Percentiles rank a stretch among this genome's conserved stretches.
These are phyloP conservation scores for Mus minutoides DNA, from an alignment of 2,797 vertebrate species.

Conservation along the genomic window DNA sequence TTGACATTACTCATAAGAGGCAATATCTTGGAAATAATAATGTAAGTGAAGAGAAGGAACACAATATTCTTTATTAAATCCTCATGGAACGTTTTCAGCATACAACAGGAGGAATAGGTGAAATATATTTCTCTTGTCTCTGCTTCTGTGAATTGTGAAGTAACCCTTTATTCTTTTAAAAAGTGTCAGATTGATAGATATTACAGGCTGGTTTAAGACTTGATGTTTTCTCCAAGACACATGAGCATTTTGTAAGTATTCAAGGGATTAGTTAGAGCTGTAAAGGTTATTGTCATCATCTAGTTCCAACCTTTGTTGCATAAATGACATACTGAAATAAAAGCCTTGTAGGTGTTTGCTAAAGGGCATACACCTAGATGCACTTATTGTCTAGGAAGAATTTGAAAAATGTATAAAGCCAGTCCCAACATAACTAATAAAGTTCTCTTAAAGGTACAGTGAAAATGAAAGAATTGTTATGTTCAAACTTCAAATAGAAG, in stretches of 20 bases:
- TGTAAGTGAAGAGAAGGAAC: constrained; percentile 65
- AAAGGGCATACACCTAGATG: not conserved
- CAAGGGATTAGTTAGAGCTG: constrained; percentile 38
- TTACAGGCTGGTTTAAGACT: constrained; percentile 24
- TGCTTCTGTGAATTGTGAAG: constrained; percentile 49
- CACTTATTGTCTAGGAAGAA: not conserved
- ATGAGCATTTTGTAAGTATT: constrained; percentile 45
- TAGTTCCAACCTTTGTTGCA: not conserved
- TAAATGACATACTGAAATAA: constrained; percentile 20
- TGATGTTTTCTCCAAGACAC: constrained; percentile 52
- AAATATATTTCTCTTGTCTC: constrained; percentile 76
- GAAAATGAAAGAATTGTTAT: not conserved
- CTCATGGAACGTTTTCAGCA: constrained; percentile 78
- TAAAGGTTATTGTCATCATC: not conserved
- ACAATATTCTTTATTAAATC: constrained; percentile 79
- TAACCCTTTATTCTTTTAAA: not conserved
- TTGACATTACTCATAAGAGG: constrained; percentile 63
- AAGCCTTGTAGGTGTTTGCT: constrained; percentile 8
- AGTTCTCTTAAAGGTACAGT: not conserved
- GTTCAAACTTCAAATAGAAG: not conserved
- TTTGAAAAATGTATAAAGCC: not conserved
- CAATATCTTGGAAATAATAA: constrained; percentile 72
- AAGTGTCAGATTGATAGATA: constrained; percentile 28
- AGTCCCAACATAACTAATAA: not conserved
- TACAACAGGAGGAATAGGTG: constrained; percentile 70